These are phyloP conservation scores for Enteromius argenteus DNA, from an alignment of 2,797 vertebrate genomes.

Conservation along the genomic window DNA sequence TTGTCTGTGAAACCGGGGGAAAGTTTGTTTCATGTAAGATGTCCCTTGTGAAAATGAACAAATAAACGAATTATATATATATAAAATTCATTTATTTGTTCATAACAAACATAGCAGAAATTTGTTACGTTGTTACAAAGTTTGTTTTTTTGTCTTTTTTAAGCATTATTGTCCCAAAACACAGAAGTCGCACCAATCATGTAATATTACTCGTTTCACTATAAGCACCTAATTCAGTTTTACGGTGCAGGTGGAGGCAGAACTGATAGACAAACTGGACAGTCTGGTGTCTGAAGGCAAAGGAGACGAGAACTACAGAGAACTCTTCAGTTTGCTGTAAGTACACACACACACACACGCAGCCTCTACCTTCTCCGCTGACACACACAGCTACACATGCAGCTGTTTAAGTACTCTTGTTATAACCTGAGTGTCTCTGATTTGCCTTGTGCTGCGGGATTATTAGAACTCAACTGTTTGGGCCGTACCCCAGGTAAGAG, in stretches of 20 bases:
- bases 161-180: not conserved
- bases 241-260: constrained; percentile 91
- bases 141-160: too few relatives aligned
- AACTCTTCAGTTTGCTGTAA: constrained; percentile 98
- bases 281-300: constrained; percentile 98
- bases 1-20: too few relatives aligned
- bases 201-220: not conserved
- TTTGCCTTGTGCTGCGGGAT: constrained; percentile 80
- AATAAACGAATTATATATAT: too few relatives aligned
- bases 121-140: too few relatives aligned
- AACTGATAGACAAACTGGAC: constrained; percentile 98
- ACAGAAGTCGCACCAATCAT: not conserved
- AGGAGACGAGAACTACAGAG: constrained; percentile 98
- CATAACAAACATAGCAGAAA: too few relatives aligned
- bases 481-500: constrained; percentile 97
- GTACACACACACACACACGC: constrained; percentile 58
- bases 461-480: constrained; percentile 95
- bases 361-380: not conserved
- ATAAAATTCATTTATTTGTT: too few relatives aligned
- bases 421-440: constrained; percentile 82
- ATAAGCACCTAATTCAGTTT: constrained; percentile 28
- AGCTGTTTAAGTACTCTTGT: constrained; percentile 39
- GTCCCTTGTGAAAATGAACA: not conserved
- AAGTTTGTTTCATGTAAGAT: not conserved
- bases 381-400: constrained; percentile 10